Evolutionary conservation across 2,113 vertebrate species (phyloP).

Genomic region (Pseudopipra pipra): DNA sequence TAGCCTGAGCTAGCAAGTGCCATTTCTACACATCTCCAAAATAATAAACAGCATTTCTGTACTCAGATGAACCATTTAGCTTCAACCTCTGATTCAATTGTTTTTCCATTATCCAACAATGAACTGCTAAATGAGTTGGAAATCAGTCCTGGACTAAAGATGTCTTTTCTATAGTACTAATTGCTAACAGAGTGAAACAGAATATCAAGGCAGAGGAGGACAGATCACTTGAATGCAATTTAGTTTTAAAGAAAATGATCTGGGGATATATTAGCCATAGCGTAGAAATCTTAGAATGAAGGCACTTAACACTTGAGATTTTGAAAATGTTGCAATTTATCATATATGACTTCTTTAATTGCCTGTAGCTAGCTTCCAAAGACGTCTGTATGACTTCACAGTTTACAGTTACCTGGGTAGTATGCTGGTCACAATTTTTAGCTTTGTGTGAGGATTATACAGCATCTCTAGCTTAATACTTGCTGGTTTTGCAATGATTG

Average conservation of each 20-base stretch:
- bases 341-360: neutral
- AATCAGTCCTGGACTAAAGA: neutral
- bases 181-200: neutral
- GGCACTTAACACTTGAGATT: neutral
- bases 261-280: neutral
- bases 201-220: neutral
- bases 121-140: constrained; percentile 12
- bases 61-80: neutral
- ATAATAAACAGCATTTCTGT: neutral
- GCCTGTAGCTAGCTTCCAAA: neutral
- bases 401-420: neutral
- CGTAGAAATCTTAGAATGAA: neutral
- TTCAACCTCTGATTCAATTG: neutral
- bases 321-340: neutral
- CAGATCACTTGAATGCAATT: neutral
- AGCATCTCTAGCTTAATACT: neutral
- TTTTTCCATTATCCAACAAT: constrained; percentile 1
- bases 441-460: neutral
- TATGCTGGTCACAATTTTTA: neutral
- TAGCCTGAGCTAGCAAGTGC: neutral
- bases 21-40: neutral
- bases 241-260: neutral
- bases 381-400: neutral
- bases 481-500: neutral
- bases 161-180: neutral